These are phyloP conservation scores for Trachemys scripta DNA, from an alignment of 2,113 vertebrate genomes.

Conservation along the genomic window DNA sequence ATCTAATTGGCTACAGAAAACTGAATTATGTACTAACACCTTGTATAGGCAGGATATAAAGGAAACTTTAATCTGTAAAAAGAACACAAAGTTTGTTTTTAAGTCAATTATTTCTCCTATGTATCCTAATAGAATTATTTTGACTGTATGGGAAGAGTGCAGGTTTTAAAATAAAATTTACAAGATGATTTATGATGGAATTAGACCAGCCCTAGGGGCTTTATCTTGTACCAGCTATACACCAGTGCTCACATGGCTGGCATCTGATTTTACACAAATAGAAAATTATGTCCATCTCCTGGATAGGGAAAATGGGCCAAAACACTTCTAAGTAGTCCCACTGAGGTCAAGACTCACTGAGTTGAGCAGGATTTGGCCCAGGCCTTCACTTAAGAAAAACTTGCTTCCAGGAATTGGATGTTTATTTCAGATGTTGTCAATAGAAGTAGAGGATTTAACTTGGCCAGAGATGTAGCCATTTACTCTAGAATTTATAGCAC, in stretches of 20 bases:
- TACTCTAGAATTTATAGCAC: background rate
- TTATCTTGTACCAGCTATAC: background rate
- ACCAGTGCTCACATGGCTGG: background rate
- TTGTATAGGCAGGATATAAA: background rate
- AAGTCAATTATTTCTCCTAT: no score
- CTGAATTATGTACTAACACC: background rate
- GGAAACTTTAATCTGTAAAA: background rate
- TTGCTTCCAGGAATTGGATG: no score
- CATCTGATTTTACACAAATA: background rate
- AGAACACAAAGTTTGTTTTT: no score
- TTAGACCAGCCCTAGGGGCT: background rate
- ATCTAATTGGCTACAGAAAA: background rate
- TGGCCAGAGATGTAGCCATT: no score
- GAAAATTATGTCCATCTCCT: background rate
- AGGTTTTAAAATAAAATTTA: background rate
- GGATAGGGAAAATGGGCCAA: background rate
- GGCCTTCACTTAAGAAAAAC: no score
- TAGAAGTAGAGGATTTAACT: no score
- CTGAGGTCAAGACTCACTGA: no score
- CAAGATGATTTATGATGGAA: background rate
- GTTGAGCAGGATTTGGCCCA: no score
- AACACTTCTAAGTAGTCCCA: no score
- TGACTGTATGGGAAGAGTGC: background rate
- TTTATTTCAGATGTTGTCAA: no score
- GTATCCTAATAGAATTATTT: background rate